These are phyloP conservation scores for Corythoichthys haematopterus DNA, from an alignment of 2,113 vertebrate species.

Conservation along the genomic window DNA sequence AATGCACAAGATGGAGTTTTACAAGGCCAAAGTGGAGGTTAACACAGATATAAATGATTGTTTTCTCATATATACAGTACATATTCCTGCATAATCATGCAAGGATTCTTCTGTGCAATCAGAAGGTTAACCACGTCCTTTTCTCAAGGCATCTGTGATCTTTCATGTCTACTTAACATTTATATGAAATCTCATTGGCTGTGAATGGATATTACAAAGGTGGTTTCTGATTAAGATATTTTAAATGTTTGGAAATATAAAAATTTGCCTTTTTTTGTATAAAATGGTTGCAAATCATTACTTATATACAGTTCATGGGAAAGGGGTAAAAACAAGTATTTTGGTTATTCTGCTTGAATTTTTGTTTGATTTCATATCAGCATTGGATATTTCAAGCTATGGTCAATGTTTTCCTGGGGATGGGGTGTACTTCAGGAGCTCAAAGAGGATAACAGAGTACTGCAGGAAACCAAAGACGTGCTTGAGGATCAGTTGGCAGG, in stretches of 20 bases:
- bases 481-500: slow-evolving; percentile 91
- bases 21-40: slow-evolving; percentile 95
- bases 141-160: no score
- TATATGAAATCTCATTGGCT: no score
- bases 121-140: no score
- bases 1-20: slow-evolving; percentile 95
- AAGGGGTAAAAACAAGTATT: background rate
- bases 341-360: background rate
- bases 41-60: no score
- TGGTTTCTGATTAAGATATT: no score
- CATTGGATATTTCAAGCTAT: background rate
- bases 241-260: no score
- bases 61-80: no score
- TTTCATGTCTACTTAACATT: no score
- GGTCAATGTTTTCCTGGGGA: background rate
- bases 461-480: slow-evolving; percentile 96
- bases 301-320: background rate
- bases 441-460: slow-evolving; percentile 95
- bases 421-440: slow-evolving; percentile 75
- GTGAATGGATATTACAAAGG: no score
- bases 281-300: background rate
- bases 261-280: no score
- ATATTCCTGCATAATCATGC: no score
- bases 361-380: background rate
- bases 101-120: no score